Evolutionary conservation across 2,797 vertebrate species (phyloP), one percentile per base, ranked within the genome.

Genomic region (Enteromius mattozi): DNA sequence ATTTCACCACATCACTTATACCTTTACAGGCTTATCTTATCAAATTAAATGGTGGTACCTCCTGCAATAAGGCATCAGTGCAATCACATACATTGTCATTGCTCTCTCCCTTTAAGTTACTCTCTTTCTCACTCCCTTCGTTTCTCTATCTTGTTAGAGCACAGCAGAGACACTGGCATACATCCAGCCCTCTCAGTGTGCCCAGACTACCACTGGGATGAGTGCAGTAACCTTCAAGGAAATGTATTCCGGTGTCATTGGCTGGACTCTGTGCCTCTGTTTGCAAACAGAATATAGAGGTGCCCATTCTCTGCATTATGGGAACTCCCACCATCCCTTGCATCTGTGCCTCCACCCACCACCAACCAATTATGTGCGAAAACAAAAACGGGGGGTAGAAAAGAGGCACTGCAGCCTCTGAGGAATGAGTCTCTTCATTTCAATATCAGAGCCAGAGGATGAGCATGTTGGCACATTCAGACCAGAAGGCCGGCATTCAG

Each of bases 201-300:
- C 77, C 42, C 74, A 75, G 56, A 79, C 72, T 72, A 49, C 84
- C 40, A 35, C 86, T 85, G 83, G 35, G 82, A 54, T 70, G 49
- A 61, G 71, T 14, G 6, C 77, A 69, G 80, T 88, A 87, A 85
- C 88, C 86, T 87, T 88, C 88, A 88, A 84, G 47, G 65, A 81
- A 85, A 83, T 78, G 66, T 78, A 51, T 83, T 77, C 71, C 42
- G 37, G 66, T 69, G 77, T 81, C 81, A 51, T 69, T 59, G 63
- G 40, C 69, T 49, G 24, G 61, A 74, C 35, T 79, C 56, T 0
- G 40, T 37, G 59, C 42, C 19, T 74, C 56, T 66, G 71, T 76
- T 45, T 68, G 71, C 63, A 47, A 40, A 70, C 51, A 59, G 37
- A 80, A 69, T 66, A 74, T 33, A 78, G 75, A 78, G 85, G 75